Conservation (phyloP, 92 coral and sea anemone species). For the Heteractis magnifica region DNA sequence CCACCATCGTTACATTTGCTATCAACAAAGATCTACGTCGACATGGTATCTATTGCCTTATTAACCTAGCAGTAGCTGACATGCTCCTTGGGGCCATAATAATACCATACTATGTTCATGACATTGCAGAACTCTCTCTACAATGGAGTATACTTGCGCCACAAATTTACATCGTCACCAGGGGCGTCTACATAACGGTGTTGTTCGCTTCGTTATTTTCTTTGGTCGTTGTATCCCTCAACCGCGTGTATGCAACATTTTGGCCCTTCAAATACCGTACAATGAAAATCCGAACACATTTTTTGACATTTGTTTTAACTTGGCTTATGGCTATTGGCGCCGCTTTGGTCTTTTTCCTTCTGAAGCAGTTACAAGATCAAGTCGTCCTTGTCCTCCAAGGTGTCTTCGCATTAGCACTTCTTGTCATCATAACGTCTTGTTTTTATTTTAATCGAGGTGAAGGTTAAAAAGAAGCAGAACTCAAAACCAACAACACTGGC, state of each 20-base stretch:
- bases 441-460: slow-evolving; percentile 13
- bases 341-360: slow-evolving; percentile 7
- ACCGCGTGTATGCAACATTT: slow-evolving; percentile 26
- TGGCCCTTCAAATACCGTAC: slow-evolving; percentile 23
- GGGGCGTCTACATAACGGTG: slow-evolving; percentile 17
- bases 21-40: slow-evolving; percentile 19
- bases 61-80: slow-evolving; percentile 18
- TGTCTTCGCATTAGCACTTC: slow-evolving; percentile 6
- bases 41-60: slow-evolving; percentile 22
- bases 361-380: slow-evolving; percentile 18
- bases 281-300: neutral
- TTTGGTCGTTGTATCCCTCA: slow-evolving; percentile 23
- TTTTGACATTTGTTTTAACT: neutral
- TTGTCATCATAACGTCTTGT: slow-evolving; percentile 2
- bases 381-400: slow-evolving; percentile 17
- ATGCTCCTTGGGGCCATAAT: slow-evolving; percentile 15
- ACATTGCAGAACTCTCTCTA: neutral
- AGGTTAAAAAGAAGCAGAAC: neutral
- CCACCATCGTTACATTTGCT: slow-evolving; percentile 16
- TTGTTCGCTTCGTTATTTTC: slow-evolving; percentile 16
- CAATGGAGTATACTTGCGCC: neutral
- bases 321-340: slow-evolving; percentile 19
- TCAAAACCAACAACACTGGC: neutral
- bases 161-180: slow-evolving; percentile 5
- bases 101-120: slow-evolving; percentile 20